phyloP scores from a whole-genome alignment of 1,140 invertebrate genomes.

The Orussus abietinus region DNA sequence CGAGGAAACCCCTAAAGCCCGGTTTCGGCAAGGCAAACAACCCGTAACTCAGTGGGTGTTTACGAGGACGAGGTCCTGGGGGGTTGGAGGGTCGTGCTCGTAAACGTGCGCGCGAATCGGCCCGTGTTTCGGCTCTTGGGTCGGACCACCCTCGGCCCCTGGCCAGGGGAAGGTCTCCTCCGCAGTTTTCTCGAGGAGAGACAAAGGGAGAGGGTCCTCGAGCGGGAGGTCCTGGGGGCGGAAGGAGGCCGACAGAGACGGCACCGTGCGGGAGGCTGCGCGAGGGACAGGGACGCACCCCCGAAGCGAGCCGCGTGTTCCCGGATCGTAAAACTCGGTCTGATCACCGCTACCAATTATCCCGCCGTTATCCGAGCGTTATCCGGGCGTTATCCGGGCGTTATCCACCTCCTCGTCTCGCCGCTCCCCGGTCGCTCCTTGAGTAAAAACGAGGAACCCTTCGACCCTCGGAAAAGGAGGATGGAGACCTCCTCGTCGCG shows the following conservation, averaged over 20 bases:
- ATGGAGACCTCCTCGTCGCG: constrained; percentile 32
- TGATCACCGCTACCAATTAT: constrained; percentile 55
- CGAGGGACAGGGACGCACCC: constrained; percentile 14
- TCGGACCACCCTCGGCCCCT: constrained; percentile 17
- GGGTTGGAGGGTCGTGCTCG: constrained; percentile 29
- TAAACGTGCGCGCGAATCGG: constrained; percentile 43
- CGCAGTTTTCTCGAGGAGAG: constrained; percentile 15
- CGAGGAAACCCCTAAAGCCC: constrained; percentile 36
- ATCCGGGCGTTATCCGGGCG: constrained; percentile 45
- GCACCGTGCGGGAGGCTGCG: constrained; percentile 1
- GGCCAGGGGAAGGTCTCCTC: constrained; percentile 21
- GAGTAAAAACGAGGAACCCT: constrained; percentile 20
- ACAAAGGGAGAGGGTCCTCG: constrained; percentile 15
- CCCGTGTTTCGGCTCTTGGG: constrained; percentile 31
- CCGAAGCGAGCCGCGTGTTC: constrained; percentile 39
- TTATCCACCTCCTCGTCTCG: constrained; percentile 37
- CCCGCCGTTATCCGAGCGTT: constrained; percentile 49
- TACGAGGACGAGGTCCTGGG: constrained; percentile 36
- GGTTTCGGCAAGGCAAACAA: constrained; percentile 43
- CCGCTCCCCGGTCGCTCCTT: neutral
- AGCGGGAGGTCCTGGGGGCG: constrained; percentile 19
- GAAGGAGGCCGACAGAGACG: constrained; percentile 12
- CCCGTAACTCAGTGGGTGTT: constrained; percentile 49
- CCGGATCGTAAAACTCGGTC: constrained; percentile 51
- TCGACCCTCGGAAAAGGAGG: constrained; percentile 19